These are phyloP conservation scores for Acipenser ruthenus DNA, from an alignment of 2,797 vertebrate species.

Conservation along the genomic window DNA sequence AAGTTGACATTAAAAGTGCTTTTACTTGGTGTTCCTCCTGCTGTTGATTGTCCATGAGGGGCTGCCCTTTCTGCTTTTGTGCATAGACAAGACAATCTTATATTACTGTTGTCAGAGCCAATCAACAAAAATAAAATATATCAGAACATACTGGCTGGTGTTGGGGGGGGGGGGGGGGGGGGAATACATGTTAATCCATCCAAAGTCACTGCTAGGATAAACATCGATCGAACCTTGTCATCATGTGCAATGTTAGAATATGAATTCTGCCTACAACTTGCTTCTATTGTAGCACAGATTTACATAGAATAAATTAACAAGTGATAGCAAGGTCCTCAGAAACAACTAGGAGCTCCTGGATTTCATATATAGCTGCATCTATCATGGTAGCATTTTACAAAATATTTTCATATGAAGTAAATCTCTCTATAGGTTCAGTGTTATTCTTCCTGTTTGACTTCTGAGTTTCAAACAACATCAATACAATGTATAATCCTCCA, in stretches of 20 bases:
- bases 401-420: too few relatives aligned
- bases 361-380: too few relatives aligned
- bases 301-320: neutral
- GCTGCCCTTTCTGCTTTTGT: constrained; percentile 4
- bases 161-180: too few relatives aligned
- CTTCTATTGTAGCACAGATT: neutral
- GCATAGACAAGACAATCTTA: constrained; percentile 1
- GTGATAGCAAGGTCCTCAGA: neutral
- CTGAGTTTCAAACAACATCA: too few relatives aligned
- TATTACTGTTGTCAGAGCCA: neutral
- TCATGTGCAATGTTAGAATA: neutral
- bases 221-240: neutral
- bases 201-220: neutral
- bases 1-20: constrained; percentile 25
- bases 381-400: too few relatives aligned
- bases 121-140: constrained; percentile 3
- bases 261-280: constrained; percentile 6
- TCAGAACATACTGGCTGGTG: neutral
- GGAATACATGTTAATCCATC: neutral
- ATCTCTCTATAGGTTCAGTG: too few relatives aligned
- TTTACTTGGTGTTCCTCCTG: constrained; percentile 29
- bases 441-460: too few relatives aligned
- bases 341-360: neutral
- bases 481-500: too few relatives aligned
- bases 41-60: constrained; percentile 36